phyloP scores from a whole-genome alignment of 1,140 invertebrate genomes.

The Drosophila pallidifrons region DNA sequence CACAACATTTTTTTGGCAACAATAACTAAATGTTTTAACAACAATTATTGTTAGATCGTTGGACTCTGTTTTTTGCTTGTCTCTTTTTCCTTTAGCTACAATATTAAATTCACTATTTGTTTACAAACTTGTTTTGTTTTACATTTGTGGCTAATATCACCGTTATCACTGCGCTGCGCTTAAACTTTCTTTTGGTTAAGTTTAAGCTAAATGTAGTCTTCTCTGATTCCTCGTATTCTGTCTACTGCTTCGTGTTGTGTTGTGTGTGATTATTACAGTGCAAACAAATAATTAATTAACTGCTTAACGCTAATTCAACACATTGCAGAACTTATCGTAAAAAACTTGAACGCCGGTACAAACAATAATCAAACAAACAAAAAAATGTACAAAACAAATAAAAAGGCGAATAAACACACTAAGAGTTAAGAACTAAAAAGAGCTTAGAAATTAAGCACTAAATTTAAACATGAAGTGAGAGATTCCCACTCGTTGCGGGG shows the following conservation, averaged over 20 bases:
- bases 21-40: conserved; percentile 70
- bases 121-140: conserved; percentile 43
- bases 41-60: conserved; percentile 58
- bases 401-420: conserved; percentile 58
- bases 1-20: conserved; percentile 42
- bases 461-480: conserved; percentile 52
- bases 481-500: conserved; percentile 31
- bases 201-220: conserved; percentile 73
- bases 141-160: conserved; percentile 74
- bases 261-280: conserved; percentile 44
- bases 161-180: conserved; percentile 74
- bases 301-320: conserved; percentile 53
- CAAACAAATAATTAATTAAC: conserved; percentile 61
- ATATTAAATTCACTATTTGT: conserved; percentile 77
- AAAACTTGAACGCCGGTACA: conserved; percentile 60
- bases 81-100: conserved; percentile 52
- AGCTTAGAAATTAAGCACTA: conserved; percentile 47
- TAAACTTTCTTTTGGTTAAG: conserved; percentile 60
- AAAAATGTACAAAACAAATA: conserved; percentile 56
- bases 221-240: conserved; percentile 21
- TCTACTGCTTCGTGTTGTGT: conserved; percentile 6
- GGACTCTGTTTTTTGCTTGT: conserved; percentile 31
- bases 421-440: conserved; percentile 37
- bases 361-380: conserved; percentile 64
- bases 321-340: conserved; percentile 28